A percentile compares a stretch with the other conserved stretches of the same genome.
phyloP scores from a whole-genome alignment of 2,113 vertebrate genomes.

The Nyctibius bracteatus region DNA sequence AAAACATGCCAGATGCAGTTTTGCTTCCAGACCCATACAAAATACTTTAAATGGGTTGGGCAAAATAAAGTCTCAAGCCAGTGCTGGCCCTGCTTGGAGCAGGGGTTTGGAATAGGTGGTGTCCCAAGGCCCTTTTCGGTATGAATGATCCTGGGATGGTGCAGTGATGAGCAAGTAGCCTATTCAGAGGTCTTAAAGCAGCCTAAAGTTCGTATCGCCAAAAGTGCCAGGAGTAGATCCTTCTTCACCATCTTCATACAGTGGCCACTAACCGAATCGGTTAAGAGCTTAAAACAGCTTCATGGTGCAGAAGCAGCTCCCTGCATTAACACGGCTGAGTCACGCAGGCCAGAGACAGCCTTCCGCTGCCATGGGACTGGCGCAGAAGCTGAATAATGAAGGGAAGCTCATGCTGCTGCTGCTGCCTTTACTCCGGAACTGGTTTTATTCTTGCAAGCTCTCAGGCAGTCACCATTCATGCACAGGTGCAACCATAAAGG shows the following conservation, averaged over 20 bases:
- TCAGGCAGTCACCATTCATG: conserved; percentile 41
- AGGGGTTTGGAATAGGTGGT: neutral
- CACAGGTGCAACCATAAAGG: conserved; percentile 58
- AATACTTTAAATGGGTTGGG: neutral
- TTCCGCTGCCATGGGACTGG: neutral
- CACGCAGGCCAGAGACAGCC: neutral
- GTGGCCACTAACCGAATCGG: rapidly evolving
- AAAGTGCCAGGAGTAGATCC: neutral
- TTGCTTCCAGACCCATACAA: neutral
- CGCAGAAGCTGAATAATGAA: conserved; percentile 46
- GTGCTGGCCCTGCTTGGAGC: neutral
- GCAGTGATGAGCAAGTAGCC: neutral
- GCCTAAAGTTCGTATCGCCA: neutral
- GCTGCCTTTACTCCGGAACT: neutral
- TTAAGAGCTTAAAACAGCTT: neutral
- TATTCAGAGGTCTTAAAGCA: neutral
- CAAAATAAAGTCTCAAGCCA: neutral
- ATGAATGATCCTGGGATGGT: neutral
- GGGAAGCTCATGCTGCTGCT: neutral
- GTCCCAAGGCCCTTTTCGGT: neutral
- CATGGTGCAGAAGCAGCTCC: neutral
- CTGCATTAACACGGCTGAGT: neutral
- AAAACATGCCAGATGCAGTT: neutral
- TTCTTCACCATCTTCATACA: neutral
- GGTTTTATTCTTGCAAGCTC: neutral